Percentiles rank a stretch among this genome's conserved stretches.
Conservation (phyloP, 92 coral and sea anemone species). For the Epizoanthus scotinus region DNA sequence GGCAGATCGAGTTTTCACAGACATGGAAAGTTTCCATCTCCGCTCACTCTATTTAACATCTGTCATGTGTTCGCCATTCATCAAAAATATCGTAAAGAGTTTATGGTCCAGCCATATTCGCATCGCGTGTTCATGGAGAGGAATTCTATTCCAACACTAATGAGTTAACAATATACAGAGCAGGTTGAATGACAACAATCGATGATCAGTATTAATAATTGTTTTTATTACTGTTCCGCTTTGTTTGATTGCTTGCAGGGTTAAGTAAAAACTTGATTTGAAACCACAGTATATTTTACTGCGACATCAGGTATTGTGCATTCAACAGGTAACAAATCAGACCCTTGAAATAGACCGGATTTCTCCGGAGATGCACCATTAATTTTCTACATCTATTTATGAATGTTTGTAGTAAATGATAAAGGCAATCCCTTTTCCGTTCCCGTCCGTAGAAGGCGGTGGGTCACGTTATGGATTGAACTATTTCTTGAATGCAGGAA, state of each 20-base stretch:
- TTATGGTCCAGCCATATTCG: neutral
- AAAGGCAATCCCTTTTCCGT: constrained; percentile 27
- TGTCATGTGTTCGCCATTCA: constrained; percentile 1
- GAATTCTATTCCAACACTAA: neutral
- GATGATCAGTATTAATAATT: constrained; percentile 1
- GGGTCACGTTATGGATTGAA: neutral
- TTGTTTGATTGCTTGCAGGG: neutral
- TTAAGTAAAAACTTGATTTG: too few relatives aligned
- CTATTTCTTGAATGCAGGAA: constrained; percentile 19
- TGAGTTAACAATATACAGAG: neutral
- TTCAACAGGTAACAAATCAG: too few relatives aligned
- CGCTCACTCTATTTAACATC: constrained; percentile 19
- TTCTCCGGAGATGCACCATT: constrained; percentile 6
- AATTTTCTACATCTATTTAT: constrained; percentile 22
- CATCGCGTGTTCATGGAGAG: neutral
- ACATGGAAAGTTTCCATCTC: constrained; percentile 30
- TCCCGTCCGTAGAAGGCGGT: neutral
- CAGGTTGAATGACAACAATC: neutral
- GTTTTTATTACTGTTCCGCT: neutral
- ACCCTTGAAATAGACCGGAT: neutral
- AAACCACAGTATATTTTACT: too few relatives aligned
- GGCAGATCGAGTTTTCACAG: constrained; percentile 34
- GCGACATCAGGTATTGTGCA: too few relatives aligned
- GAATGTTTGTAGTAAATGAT: neutral
- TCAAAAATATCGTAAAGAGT: neutral